phyloP scores from a whole-genome alignment of 2,888 invertebrate genomes.

The Conchocele bisecta region DNA sequence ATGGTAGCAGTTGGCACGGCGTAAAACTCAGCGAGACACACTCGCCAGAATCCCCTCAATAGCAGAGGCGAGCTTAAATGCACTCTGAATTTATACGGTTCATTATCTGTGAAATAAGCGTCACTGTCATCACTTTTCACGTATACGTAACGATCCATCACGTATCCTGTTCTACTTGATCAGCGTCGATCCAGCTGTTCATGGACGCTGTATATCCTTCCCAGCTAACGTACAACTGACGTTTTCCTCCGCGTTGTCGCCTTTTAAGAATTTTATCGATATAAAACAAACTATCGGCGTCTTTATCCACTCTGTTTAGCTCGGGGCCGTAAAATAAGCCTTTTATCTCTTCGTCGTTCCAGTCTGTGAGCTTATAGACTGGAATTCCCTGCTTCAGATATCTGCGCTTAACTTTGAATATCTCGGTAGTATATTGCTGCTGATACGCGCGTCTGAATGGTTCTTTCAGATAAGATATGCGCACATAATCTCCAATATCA shows the following conservation, averaged over 20 bases:
- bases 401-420: conserved; percentile 22
- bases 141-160: conserved; percentile 13
- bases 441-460: conserved; percentile 24
- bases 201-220: background rate
- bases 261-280: conserved; percentile 40
- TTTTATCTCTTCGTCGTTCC: conserved; percentile 15
- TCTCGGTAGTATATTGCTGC: conserved; percentile 25
- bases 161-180: background rate
- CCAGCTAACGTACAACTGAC: conserved; percentile 19
- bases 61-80: conserved; percentile 9
- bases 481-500: conserved; percentile 1
- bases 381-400: conserved; percentile 29
- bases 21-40: background rate
- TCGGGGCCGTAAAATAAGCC: conserved; percentile 35
- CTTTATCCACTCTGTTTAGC: conserved; percentile 26
- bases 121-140: conserved; percentile 5
- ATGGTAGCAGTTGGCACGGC: background rate
- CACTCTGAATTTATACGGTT: conserved; percentile 13
- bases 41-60: conserved; percentile 19
- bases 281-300: conserved; percentile 29
- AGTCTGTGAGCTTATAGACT: conserved; percentile 19
- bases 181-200: background rate
- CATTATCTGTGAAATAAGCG: conserved; percentile 15
- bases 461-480: conserved; percentile 19
- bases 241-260: conserved; percentile 7